Evolutionary conservation across 2,797 vertebrate genomes (phyloP), one percentile per base, ranked within the genome.

Genomic region (Poecilia gillii): DNA sequence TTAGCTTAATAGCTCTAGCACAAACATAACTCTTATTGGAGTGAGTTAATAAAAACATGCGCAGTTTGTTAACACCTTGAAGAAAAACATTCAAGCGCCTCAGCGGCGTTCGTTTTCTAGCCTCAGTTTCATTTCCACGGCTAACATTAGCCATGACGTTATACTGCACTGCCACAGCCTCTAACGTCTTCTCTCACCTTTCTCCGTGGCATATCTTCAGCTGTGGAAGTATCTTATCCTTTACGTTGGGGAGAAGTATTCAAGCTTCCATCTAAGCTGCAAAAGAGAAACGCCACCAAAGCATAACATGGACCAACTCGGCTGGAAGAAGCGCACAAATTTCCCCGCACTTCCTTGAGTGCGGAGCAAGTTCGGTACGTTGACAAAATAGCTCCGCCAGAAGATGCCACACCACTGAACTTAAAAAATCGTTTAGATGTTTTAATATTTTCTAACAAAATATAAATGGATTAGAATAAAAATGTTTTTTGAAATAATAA

Each of bases 131-230:
- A 28, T 47, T 49, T 71, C 20, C 28, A 43, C 7, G 36, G 84
- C 80, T 81, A 90, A 86, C 83, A 84, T 85, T 88, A 89, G 88
- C 84, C 74, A 84, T 91, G 91, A 91, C 91, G 91, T 92, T 68
- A 88, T 92, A 89, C 86, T 84, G 82, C 84, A 75, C 81, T 59
- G 55, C 36, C 20, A 33, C 36, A 73, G 79, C 80, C 68, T 75
- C 53, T n/a, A 71, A 82, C 49, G 46, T 23, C 59, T 51, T 8
- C 31, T 28, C 89, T 91, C 83, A 95, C 94, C 94, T 95, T 95
- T 85, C 93, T 94, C 73, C 94, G 89, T 72, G 94, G 94, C 94
- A 95, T 95, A 80, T 80, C 78, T 84, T 57, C 76, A 74, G 62
- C 64, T 76, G 73, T 4, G 16, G 18, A 6, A 14, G 70, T 36